phyloP scores from a whole-genome alignment of 2,797 vertebrate species.

The Crax fasciolata region DNA sequence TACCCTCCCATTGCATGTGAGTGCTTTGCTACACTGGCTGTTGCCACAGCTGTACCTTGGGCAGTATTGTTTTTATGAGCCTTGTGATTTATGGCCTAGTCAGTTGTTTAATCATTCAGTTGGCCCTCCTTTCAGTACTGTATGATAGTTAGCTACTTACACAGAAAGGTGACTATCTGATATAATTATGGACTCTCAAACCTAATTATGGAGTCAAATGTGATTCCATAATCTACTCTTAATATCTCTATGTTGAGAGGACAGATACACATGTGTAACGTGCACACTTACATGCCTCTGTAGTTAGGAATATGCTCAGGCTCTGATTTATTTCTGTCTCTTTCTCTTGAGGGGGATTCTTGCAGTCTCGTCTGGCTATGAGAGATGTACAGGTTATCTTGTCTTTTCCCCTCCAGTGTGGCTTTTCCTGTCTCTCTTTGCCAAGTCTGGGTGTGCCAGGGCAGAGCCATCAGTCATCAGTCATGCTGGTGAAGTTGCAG shows the following conservation, averaged over 20 bases:
- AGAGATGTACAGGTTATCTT: neutral
- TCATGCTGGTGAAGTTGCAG: neutral
- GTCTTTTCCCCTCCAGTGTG: neutral
- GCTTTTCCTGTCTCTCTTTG: neutral
- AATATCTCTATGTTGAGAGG: slow-evolving; percentile 28
- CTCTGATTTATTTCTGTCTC: slow-evolving; percentile 18
- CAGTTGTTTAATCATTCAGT: slow-evolving; percentile 63
- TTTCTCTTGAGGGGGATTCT: neutral
- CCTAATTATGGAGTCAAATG: slow-evolving; percentile 67
- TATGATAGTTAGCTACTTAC: slow-evolving; percentile 44
- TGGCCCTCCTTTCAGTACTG: slow-evolving; percentile 7
- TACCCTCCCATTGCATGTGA: neutral
- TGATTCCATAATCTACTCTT: slow-evolving; percentile 63
- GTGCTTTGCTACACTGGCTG: neutral
- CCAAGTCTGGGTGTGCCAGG: rapidly evolving
- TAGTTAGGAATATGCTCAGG: neutral
- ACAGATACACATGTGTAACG: neutral
- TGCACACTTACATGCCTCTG: neutral
- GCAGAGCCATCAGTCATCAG: neutral
- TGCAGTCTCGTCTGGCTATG: neutral
- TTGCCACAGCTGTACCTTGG: slow-evolving; percentile 34
- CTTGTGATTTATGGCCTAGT: slow-evolving; percentile 43
- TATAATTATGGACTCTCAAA: slow-evolving; percentile 70
- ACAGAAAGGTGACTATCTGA: slow-evolving; percentile 64
- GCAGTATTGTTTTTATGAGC: slow-evolving; percentile 41